Conservation (phyloP, 1,140 invertebrate species). For the Meloidogyne exigua region DNA sequence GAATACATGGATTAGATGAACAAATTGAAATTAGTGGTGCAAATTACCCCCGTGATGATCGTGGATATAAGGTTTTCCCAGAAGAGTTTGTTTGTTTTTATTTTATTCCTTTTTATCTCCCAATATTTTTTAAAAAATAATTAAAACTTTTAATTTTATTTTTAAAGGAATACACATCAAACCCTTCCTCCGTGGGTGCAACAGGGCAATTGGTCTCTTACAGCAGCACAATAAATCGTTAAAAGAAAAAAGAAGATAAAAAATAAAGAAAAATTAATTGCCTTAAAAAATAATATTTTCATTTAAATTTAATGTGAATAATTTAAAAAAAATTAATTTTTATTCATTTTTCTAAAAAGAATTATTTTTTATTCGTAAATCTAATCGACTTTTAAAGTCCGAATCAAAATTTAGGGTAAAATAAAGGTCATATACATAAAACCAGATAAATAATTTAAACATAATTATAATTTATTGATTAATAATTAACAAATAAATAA, state of each 20-base stretch:
- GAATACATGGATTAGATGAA: slow-evolving; percentile 37
- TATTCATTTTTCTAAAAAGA: too few relatives aligned
- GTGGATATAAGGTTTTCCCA: slow-evolving; percentile 45
- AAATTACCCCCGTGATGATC: slow-evolving; percentile 49
- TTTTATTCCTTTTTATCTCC: not conserved
- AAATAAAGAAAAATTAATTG: too few relatives aligned
- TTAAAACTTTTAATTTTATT: not conserved
- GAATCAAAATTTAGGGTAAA: too few relatives aligned
- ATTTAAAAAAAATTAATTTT: not conserved
- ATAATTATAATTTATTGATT: too few relatives aligned
- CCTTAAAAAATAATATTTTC: not conserved
- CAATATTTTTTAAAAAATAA: not conserved
- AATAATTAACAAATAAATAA: too few relatives aligned
- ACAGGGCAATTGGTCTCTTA: slow-evolving; percentile 19
- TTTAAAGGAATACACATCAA: slow-evolving; percentile 20
- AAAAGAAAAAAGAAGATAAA: not conserved
- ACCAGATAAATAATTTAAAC: too few relatives aligned
- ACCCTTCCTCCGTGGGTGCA: slow-evolving; percentile 14
- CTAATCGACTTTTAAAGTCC: too few relatives aligned
- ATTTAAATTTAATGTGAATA: too few relatives aligned
- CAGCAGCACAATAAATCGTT: slow-evolving; percentile 21
- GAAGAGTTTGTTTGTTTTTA: slow-evolving; percentile 8
- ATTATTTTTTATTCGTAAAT: too few relatives aligned
- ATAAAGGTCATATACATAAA: too few relatives aligned
- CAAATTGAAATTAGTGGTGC: slow-evolving; percentile 39